Base-by-base conservation (phyloP, 1,140 invertebrate species). In the Phymastichus coffea region DNA sequence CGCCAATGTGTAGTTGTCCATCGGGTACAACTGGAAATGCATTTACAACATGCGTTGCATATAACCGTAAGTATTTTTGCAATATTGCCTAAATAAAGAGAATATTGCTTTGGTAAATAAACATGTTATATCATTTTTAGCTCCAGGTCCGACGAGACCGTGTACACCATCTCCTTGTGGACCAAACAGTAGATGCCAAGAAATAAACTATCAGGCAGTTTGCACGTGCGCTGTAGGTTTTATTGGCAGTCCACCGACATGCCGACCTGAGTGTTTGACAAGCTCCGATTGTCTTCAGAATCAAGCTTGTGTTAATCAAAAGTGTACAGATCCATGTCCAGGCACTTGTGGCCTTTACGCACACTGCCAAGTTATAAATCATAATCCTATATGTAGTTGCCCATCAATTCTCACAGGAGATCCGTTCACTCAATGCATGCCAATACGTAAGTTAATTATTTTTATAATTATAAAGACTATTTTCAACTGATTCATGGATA, bases 251-350 rank as follows among this genome's bases (percentile, higher is more conserved):
- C 88, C 89, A 44, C 81, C 84, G n/a, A 73, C 73, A 47, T 88
- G 87, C 67, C 78, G 85, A 57, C 86, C 87, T 14, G 86, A 89
- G 74, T 88, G 87, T 72, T 70, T 78, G 15, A 79, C 83, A n/a
- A 87, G 82, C 66, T 82, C 85, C 4, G 87, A 88, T 74, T 88
- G 87, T 77, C 59, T 82, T 4, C 66, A 75, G 26, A 82, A 84
- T 67, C 78, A 83, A 73, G 82, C 84, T 12, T 90, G 88, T 66
- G 79, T 82, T 43, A 86, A 86, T 62, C 81, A 84, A 49, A 86
- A 84, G 72, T 91, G 88, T 72, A 70, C 75, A 23, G 83, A 88
- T 66, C 88, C 88, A 30, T 91, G 88, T 69, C 81, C 82, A 9
- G 85, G 82, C 62, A 79, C 81, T 26, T 88, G 86, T 67, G 86